Evolutionary conservation across 1,140 invertebrate species (phyloP), one percentile per base, ranked within the genome.

Genomic region (Tetramorium simillimum): DNA sequence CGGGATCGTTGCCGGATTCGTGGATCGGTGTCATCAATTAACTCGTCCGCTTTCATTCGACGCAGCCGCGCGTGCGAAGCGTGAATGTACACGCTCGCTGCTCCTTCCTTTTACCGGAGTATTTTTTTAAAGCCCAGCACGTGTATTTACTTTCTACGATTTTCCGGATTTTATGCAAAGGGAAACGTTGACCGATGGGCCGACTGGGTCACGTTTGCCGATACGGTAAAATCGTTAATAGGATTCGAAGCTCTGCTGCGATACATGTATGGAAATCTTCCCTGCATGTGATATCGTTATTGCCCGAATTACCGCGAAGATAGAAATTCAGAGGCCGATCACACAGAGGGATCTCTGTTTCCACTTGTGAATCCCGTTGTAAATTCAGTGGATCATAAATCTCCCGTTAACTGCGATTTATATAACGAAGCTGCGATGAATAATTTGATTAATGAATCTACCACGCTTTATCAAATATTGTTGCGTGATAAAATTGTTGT

Each of bases 21-120:
- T 56, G 60, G n/a, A 51, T 37, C 21, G 14, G 73, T 65, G 33
- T 40, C 63, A 80, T 80, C 51, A 58, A 82, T 82, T 82, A 73
- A 60, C 53, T n/a, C 16, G 37, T 40, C 24, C 67, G 24, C 51
- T 73, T 72, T 82, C 78, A 73, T 16, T 28, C 40, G 33, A 43
- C n/a, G 77, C 46, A 80, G 37, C 65, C 33, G 63, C 37, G 77
- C 67, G 53, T 72, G 51, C 21, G 18, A 56, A 46, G 40, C 33
- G 14, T 21, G 33, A 16, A 81, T 43, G 12, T 37, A 69, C 33
- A 33, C 63, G 33, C 16, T 46, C 28, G 18, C 21, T 58, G 51
- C 51, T 58, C 49, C 10, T 81, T 81, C 78, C 51, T 53, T 56
- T 28, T 62, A 16, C 2, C 21, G 24, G n/a, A 18, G 9, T 43